phyloP scores from a whole-genome alignment of 2,113 vertebrate genomes.

The Corythornis madagascariensis region DNA sequence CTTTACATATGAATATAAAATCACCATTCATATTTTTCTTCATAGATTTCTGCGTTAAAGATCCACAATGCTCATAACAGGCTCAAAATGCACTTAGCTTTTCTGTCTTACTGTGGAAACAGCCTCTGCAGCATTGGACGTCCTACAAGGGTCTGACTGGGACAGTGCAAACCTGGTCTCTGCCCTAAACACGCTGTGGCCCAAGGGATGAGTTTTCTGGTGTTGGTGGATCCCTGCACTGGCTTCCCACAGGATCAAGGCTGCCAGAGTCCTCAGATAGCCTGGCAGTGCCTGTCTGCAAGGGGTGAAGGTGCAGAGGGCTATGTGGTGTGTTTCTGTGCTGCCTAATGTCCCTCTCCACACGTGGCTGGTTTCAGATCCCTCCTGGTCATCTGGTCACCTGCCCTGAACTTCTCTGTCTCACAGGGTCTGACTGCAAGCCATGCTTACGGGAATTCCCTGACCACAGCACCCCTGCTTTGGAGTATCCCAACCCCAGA shows the following conservation, averaged over 20 bases:
- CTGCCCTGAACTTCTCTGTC: background rate
- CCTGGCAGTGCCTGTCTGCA: background rate
- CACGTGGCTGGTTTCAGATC: background rate
- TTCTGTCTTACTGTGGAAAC: background rate
- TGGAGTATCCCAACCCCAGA: constrained; percentile 53
- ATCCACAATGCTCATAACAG: background rate
- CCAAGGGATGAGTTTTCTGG: background rate
- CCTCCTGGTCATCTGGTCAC: background rate
- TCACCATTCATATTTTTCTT: background rate
- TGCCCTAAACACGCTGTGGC: background rate
- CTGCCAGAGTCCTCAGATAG: background rate
- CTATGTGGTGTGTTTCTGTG: rapidly evolving
- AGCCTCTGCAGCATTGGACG: background rate
- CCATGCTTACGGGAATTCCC: constrained; percentile 68
- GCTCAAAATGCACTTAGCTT: background rate
- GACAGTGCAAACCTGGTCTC: background rate
- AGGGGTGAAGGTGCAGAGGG: background rate
- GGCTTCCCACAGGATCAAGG: background rate
- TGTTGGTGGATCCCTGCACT: background rate
- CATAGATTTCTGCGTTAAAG: background rate
- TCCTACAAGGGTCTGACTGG: background rate
- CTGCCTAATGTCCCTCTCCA: background rate
- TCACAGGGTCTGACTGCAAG: constrained; percentile 85
- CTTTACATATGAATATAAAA: background rate
- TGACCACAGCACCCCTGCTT: constrained; percentile 7